Conservation (phyloP, 2,888 invertebrate genomes). For the Caradrina clavipalpis region DNA sequence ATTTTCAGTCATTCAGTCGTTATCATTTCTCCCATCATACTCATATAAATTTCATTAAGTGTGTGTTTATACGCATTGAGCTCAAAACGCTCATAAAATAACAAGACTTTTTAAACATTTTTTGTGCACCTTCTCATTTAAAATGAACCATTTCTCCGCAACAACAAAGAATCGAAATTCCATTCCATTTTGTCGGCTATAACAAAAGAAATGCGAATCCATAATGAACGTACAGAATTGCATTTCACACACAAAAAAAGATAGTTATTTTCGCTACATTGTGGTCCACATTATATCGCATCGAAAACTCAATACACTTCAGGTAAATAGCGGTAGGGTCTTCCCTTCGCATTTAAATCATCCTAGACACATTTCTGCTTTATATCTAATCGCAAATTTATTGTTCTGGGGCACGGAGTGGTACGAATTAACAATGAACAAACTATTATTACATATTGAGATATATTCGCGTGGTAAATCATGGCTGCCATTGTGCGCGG, state of each 20-base stretch:
- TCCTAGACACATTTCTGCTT: conserved; percentile 81
- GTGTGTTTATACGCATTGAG: conserved; percentile 37
- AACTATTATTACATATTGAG: conserved; percentile 85
- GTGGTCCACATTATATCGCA: conserved; percentile 87
- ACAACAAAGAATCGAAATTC: conserved; percentile 67
- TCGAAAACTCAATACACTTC: conserved; percentile 79
- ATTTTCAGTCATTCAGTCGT: conserved; percentile 13
- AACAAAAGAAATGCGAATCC: conserved; percentile 79
- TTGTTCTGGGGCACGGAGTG: conserved; percentile 84
- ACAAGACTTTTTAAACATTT: conserved; percentile 39
- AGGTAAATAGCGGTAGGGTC: conserved; percentile 86
- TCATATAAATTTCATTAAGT: conserved; percentile 30
- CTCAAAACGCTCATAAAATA: conserved; percentile 50
- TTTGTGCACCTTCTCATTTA: conserved; percentile 42
- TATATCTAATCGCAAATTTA: conserved; percentile 90
- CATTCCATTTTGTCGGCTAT: conserved; percentile 74
- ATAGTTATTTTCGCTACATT: conserved; percentile 78
- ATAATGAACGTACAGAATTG: conserved; percentile 82
- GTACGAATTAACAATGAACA: conserved; percentile 88
- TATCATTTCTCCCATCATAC: conserved; percentile 17
- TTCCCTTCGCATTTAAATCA: conserved; percentile 84
- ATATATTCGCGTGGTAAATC: conserved; percentile 81
- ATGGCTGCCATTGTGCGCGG: conserved; percentile 78
- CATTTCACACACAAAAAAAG: conserved; percentile 83
- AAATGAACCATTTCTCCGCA: conserved; percentile 59